Evolutionary conservation across 2,888 invertebrate genomes (phyloP).

Genomic region (Troides aeacus): DNA sequence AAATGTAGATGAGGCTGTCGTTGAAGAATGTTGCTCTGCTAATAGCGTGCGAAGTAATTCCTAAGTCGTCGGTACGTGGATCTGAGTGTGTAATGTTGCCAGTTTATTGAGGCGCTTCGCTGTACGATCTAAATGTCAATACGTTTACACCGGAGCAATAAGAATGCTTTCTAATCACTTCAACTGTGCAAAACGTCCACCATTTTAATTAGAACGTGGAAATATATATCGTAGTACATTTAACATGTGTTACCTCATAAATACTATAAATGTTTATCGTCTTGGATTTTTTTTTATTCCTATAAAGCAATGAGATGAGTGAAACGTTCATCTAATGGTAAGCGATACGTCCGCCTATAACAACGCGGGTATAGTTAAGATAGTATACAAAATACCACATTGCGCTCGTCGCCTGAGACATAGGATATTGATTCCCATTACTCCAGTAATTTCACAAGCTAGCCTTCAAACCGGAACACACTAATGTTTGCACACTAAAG

Average conservation of each 20-base stretch:
- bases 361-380: too few species aligned
- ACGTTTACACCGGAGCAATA: conserved; percentile 26
- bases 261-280: not conserved
- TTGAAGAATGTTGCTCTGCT: conserved; percentile 6
- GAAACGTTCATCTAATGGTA: too few species aligned
- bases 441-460: too few species aligned
- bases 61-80: not conserved
- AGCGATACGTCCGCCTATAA: too few species aligned
- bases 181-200: not conserved
- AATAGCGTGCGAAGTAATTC: conserved; percentile 16
- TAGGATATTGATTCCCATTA: too few species aligned
- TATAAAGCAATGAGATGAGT: too few species aligned
- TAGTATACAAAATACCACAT: too few species aligned
- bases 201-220: not conserved
- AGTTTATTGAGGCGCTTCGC: conserved; percentile 16
- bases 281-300: not conserved
- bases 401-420: too few species aligned
- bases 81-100: conserved; percentile 7
- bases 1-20: conserved; percentile 8
- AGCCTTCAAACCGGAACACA: too few species aligned
- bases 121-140: conserved; percentile 24
- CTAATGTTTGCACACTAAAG: too few species aligned
- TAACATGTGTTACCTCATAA: not conserved
- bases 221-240: not conserved
- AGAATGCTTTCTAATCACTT: conserved; percentile 26